Evolutionary conservation across 1,140 invertebrate species (phyloP).

Genomic region (Gonioctena quinquepunctata): DNA sequence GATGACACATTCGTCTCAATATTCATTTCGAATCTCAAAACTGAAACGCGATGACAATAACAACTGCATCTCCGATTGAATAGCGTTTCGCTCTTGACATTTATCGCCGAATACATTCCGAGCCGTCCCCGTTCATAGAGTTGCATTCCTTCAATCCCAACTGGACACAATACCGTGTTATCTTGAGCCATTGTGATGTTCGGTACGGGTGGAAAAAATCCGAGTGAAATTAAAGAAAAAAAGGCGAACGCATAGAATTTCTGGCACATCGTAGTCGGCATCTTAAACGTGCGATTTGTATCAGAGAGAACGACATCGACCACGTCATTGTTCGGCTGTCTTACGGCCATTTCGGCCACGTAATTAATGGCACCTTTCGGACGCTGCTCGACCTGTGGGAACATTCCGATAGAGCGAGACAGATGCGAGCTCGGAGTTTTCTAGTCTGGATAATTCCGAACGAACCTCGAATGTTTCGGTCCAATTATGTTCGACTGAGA

Average conservation of each 20-base stretch:
- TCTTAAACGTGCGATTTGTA: slow-evolving; percentile 33
- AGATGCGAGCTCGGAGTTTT: neutral
- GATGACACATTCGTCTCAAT: neutral
- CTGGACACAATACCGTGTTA: slow-evolving; percentile 4
- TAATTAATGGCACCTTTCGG: slow-evolving; percentile 36
- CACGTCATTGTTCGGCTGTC: slow-evolving; percentile 36
- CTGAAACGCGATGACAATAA: neutral
- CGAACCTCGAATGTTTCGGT: too few species aligned
- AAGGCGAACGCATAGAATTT: slow-evolving; percentile 11
- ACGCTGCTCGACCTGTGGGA: slow-evolving; percentile 30
- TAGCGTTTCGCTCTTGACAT: neutral
- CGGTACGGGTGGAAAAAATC: neutral
- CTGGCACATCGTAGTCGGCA: slow-evolving; percentile 31
- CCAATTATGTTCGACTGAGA: too few species aligned
- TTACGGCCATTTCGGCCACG: slow-evolving; percentile 33
- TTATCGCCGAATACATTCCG: neutral
- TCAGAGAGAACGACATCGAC: slow-evolving; percentile 29
- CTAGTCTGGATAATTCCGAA: neutral
- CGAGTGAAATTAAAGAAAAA: slow-evolving; percentile 1
- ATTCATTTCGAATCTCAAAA: neutral
- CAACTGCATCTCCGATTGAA: neutral
- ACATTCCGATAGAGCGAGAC: slow-evolving; percentile 24
- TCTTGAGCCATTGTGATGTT: neutral
- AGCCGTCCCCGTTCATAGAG: neutral
- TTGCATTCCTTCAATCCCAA: neutral